Percentiles rank a stretch among this genome's conserved stretches.
These are phyloP conservation scores for Cartodere bifasciata DNA, from an alignment of 2,888 invertebrate genomes.

Conservation along the genomic window DNA sequence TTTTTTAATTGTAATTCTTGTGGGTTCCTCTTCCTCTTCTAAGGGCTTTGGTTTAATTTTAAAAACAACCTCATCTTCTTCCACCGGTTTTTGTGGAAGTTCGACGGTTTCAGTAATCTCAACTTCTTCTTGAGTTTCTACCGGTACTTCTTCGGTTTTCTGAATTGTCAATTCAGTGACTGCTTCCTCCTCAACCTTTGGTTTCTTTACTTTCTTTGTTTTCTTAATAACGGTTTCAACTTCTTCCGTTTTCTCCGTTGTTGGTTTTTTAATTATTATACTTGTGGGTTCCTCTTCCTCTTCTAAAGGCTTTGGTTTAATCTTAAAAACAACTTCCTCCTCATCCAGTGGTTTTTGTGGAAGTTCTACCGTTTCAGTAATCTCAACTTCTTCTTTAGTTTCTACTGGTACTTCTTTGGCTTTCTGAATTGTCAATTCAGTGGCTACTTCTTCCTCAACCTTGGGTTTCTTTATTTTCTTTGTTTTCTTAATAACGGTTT, in stretches of 20 bases:
- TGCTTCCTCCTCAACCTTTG: conserved; percentile 11
- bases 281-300: conserved; percentile 35
- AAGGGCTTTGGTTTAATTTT: conserved; percentile 16
- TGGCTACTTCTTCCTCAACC: conserved; percentile 28
- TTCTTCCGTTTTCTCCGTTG: conserved; percentile 23
- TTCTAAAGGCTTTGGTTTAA: conserved; percentile 17
- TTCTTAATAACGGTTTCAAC: conserved; percentile 28
- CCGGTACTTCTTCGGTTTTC: conserved; percentile 13
- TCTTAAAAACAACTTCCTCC: conserved; percentile 11
- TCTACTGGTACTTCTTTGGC: conserved; percentile 12
- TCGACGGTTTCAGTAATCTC: conserved; percentile 23
- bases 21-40: conserved; percentile 15
- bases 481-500: conserved; percentile 14
- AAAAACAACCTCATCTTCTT: conserved; percentile 16
- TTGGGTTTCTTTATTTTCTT: conserved; percentile 17
- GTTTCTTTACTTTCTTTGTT: conserved; percentile 15
- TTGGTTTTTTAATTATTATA: conserved; percentile 35
- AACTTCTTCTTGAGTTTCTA: conserved; percentile 22
- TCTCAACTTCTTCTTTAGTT: conserved; percentile 10
- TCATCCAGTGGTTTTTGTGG: no score
- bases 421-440: conserved; percentile 33
- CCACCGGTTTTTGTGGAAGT: conserved; percentile 16
- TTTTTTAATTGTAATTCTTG: conserved; percentile 4
- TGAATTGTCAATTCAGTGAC: conserved; percentile 18
- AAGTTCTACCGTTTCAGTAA: conserved; percentile 1